Conservation (phyloP, 2,888 invertebrate species). For the Cerastis leucographa region DNA sequence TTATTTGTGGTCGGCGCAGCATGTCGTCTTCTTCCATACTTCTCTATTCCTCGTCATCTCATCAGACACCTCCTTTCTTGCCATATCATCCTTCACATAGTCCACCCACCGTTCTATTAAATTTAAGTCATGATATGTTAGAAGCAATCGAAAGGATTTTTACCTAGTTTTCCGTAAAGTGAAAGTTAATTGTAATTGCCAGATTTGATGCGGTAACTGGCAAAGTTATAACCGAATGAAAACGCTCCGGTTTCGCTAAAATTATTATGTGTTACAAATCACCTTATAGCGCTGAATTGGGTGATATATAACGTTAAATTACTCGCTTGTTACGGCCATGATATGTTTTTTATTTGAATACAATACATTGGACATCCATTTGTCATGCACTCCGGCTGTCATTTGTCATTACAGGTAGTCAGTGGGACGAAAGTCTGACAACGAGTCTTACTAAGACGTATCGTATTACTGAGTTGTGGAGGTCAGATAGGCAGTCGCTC, state of each 20-base stretch:
- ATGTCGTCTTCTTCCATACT: background rate
- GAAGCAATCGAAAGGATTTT: slow-evolving; percentile 1
- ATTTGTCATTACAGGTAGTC: no score
- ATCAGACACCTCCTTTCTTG: background rate
- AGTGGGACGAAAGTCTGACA: no score
- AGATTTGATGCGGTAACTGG: slow-evolving; percentile 51
- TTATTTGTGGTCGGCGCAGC: background rate
- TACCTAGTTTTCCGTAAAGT: slow-evolving; percentile 41
- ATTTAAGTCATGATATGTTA: background rate
- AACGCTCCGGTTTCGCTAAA: slow-evolving; percentile 14
- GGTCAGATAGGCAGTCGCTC: no score
- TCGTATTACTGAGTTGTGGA: no score
- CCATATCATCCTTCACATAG: no score
- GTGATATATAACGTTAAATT: background rate
- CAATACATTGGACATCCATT: background rate
- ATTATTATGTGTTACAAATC: slow-evolving; percentile 22
- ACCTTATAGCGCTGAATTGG: slow-evolving; percentile 11
- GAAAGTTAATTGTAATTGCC: slow-evolving; percentile 44
- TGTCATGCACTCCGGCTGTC: no score
- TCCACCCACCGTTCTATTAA: background rate
- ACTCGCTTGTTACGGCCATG: background rate
- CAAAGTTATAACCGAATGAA: slow-evolving; percentile 5
- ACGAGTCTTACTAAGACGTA: no score
- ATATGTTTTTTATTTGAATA: background rate
- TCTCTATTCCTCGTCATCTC: background rate